Evolutionary conservation across 2,113 vertebrate species (phyloP).

Genomic region (Gallinago media): DNA sequence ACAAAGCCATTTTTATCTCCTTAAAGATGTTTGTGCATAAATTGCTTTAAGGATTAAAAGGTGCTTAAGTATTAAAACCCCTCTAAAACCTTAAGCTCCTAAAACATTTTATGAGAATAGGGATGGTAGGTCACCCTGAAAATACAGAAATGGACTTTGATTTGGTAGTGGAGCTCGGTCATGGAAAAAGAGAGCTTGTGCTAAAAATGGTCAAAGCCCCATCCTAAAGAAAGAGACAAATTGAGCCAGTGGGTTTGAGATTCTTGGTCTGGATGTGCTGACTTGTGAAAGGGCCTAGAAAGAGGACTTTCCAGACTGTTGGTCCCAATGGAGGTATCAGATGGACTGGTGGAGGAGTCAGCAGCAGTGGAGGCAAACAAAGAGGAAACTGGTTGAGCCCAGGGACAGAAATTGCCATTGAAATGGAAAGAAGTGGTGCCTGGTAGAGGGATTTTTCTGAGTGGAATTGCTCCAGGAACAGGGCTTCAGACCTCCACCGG

Average conservation of each 20-base stretch:
- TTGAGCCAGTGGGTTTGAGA: background rate
- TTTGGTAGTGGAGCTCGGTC: background rate
- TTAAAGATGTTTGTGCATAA: conserved; percentile 24
- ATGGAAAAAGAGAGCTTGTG: background rate
- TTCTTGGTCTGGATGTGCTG: background rate
- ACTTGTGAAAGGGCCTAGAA: background rate
- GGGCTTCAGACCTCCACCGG: background rate
- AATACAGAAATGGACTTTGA: background rate
- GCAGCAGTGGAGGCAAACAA: background rate
- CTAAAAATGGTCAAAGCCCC: background rate
- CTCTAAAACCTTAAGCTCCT: background rate
- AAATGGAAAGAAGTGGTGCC: accelerated
- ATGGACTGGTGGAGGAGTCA: background rate
- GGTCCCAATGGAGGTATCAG: background rate
- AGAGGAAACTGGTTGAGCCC: background rate
- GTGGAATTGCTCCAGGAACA: background rate
- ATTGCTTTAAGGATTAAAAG: conserved; percentile 32
- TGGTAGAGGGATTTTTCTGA: background rate
- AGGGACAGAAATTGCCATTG: background rate
- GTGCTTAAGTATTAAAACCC: background rate
- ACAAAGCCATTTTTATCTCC: conserved; percentile 31
- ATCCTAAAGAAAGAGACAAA: background rate
- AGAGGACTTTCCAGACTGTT: background rate
- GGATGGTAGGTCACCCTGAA: background rate
- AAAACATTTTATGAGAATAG: background rate